Conservation (phyloP, 2,113 vertebrate genomes). For the Camelus bactrianus region DNA sequence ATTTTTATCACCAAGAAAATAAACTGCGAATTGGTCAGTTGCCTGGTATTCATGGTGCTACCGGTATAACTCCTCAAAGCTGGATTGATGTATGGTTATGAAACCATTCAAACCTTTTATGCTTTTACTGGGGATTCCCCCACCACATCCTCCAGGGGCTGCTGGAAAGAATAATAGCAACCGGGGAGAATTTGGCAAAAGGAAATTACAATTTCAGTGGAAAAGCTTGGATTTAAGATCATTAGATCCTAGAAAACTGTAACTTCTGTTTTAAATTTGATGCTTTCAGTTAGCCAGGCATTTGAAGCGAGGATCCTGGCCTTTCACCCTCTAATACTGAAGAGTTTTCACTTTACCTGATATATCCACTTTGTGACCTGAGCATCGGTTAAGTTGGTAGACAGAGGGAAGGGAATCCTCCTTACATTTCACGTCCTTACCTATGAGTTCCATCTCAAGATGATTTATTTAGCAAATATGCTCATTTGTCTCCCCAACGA, state of each 20-base stretch:
- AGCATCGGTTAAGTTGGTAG: background rate
- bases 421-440: constrained; percentile 1
- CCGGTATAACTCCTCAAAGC: background rate
- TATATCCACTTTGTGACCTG: background rate
- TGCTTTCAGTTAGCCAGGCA: background rate
- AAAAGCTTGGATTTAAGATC: background rate
- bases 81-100: background rate
- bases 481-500: background rate
- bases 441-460: background rate
- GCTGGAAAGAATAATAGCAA: background rate
- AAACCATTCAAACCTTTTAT: background rate
- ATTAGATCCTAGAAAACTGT: background rate
- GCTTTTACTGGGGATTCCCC: background rate
- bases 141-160: background rate
- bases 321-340: background rate
- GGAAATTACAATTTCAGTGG: background rate
- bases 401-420: background rate
- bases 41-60: background rate
- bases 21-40: background rate
- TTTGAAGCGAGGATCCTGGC: background rate
- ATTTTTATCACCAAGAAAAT: constrained; percentile 35
- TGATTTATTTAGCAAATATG: background rate
- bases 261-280: background rate
- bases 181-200: background rate
- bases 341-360: background rate